A percentile compares a stretch with the other conserved stretches of the same genome.
Evolutionary conservation across 2,797 vertebrate species (phyloP).

Genomic region (Molossus alvarezi): DNA sequence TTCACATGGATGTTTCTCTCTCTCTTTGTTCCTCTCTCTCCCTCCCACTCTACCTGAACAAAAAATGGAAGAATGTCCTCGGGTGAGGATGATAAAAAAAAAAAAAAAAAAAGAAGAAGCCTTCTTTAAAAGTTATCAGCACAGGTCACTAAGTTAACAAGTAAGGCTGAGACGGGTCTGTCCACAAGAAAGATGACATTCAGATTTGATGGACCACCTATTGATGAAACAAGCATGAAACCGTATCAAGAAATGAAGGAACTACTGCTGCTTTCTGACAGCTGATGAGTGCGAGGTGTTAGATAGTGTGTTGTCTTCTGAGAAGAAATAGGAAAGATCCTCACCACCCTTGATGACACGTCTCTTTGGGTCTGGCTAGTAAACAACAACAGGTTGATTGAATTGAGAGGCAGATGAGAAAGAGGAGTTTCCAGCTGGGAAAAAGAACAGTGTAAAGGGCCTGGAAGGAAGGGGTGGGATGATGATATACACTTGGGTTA

Average conservation of each 20-base stretch:
- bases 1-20: background rate
- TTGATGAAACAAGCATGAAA: background rate
- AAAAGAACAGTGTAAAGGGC: background rate
- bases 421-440: background rate
- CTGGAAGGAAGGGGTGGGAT: background rate
- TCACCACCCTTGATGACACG: background rate
- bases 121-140: background rate
- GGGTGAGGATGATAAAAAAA: too few relatives aligned
- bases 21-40: background rate
- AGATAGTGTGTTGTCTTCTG: background rate
- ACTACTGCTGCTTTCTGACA: background rate
- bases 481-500: background rate
- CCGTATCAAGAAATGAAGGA: background rate
- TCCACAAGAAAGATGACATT: background rate
- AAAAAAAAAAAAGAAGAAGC: too few relatives aligned
- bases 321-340: constrained; percentile 21
- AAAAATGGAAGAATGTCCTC: background rate
- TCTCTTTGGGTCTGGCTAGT: background rate
- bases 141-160: background rate
- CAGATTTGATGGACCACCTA: background rate
- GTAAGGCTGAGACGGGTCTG: background rate
- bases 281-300: background rate
- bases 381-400: background rate
- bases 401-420: background rate
- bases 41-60: background rate